A percentile compares a stretch with the other conserved stretches of the same genome.
Evolutionary conservation across 1,140 invertebrate species (phyloP).

Genomic region (Rhysida immarginata): DNA sequence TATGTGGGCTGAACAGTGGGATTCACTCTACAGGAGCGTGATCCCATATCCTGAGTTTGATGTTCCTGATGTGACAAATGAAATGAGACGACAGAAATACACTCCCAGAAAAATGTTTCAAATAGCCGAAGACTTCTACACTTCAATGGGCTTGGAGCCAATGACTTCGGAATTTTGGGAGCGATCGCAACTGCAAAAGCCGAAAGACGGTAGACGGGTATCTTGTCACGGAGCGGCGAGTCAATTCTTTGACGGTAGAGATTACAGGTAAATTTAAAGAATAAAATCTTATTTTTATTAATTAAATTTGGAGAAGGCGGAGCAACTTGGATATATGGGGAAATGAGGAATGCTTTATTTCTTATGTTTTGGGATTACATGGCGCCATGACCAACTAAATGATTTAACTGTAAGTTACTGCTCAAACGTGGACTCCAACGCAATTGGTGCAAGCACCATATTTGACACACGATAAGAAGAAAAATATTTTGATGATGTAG

Average conservation of each 20-base stretch:
- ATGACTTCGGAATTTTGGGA: slow-evolving; percentile 45
- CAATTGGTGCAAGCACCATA: no score
- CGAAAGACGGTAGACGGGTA: slow-evolving; percentile 20
- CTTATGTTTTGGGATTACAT: no score
- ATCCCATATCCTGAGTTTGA: slow-evolving; percentile 20
- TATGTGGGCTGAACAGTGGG: slow-evolving; percentile 47
- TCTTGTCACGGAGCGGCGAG: slow-evolving; percentile 47
- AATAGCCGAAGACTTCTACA: slow-evolving; percentile 45
- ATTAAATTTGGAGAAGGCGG: no score
- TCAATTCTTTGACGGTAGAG: slow-evolving; percentile 46
- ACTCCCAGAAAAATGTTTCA: slow-evolving; percentile 40
- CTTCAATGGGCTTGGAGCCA: slow-evolving; percentile 40
- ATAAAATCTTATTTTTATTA: no score
- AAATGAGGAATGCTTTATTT: no score
- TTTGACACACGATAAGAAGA: no score
- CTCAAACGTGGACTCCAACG: no score
- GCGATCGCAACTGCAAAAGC: slow-evolving; percentile 36
- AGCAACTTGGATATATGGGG: no score
- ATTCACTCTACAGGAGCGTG: slow-evolving; percentile 33
- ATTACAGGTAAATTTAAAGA: slow-evolving; percentile 56
- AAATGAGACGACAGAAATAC: slow-evolving; percentile 37
- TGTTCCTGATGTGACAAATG: slow-evolving; percentile 30
- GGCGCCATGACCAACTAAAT: no score
- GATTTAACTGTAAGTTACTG: no score
- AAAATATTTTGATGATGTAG: no score